Evolutionary conservation across 2,888 invertebrate species (phyloP), one percentile per base, ranked within the genome.

Genomic region (Leptopilina drosophilae): DNA sequence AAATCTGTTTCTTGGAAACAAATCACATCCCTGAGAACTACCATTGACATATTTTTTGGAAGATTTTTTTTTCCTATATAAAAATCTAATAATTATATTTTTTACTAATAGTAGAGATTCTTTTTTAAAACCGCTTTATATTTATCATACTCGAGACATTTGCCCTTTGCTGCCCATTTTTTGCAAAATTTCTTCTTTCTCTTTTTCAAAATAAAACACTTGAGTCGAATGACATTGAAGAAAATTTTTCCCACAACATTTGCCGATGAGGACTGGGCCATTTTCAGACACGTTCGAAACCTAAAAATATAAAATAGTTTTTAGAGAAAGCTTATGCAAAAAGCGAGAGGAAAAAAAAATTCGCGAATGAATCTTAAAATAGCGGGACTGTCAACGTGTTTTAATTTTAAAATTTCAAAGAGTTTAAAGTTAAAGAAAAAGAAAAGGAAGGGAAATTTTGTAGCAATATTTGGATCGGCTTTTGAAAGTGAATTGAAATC

Each of bases 181-280:
- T 94, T 93, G 92, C 98, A 98, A 42, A 95, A 93, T 75, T 84
- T 82, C 40, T 73, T 73, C 85, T 95, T 95, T 84, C 96, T 95
- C 1, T 95, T 94, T 88, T 96, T 96, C 64, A 99, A 93, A 0
- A 96, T 94, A 92, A 99, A 98, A 89, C 99, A 99, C 90, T 97
- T 96, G 0, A 97, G 97, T 90, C 97, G 97, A n/a, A 98, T 96
- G 66, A 98, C 94, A 92, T 98, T 98, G 94, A 99, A 99, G 93
- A 98, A 99, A 53, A 98, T 93, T 88, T 96, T 97, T 4, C 98
- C 98, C 78, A 98, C 97, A 92, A 98, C 94, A 90, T 97, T 97
- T 9, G 98, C 96, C 11, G 97, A 96, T 7, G 96, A 95, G 0
- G 97, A 97, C 85, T 95, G 95, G 0, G 97, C 96, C 92, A 97